Base-by-base conservation (phyloP, 2,888 invertebrate genomes). In the Eupithecia centaureata region DNA sequence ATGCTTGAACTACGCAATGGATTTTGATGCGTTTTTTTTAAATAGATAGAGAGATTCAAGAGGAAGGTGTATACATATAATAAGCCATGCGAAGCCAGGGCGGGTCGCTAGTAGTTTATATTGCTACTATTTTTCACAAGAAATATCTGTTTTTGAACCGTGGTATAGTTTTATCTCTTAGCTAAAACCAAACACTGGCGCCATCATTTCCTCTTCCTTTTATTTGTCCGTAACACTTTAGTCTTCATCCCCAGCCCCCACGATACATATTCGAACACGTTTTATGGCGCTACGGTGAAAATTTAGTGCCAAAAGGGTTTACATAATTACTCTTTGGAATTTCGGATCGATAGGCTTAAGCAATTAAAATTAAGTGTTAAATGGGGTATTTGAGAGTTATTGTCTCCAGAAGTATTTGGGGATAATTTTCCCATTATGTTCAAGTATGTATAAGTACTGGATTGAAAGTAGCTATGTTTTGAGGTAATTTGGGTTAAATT, bases 261-360 rank as follows among this genome's bases (percentile, higher is more conserved):
- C 61, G 65, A 64, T 66, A 73, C 72, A 79, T 80, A 81, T 79
- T 79, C 82, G 78, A 82, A 81, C 77, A 78, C 71, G 72, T 75
- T 82, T 83, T 84, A 85, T 82, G 82, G 82, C 84, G 83, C 79
- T 74, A 84, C 81, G 83, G 79, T 77, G 72, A 73, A 75, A 84
- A 84, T 84, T 84, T 84, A 84, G 84, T 84, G 79, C 82, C 77
- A 76, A 80, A 82, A 83, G 83, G 84, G 82, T 83, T 81, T 80
- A 80, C 78, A 82, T 85, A 85, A 85, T 85, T 85, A 84, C 85
- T 81, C 80, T 77, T 76, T 79, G 83, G 84, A 81, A 85, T 85
- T 83, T 77, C 75, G 79, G 77, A 71, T 78, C 81, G 82, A 85
- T 84, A 81, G 80, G 79, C 77, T 79, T 78, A 78, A 80, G 81